Evolutionary conservation across 2,888 invertebrate species (phyloP), one percentile per base, ranked within the genome.

Genomic region (Agrochola litura): DNA sequence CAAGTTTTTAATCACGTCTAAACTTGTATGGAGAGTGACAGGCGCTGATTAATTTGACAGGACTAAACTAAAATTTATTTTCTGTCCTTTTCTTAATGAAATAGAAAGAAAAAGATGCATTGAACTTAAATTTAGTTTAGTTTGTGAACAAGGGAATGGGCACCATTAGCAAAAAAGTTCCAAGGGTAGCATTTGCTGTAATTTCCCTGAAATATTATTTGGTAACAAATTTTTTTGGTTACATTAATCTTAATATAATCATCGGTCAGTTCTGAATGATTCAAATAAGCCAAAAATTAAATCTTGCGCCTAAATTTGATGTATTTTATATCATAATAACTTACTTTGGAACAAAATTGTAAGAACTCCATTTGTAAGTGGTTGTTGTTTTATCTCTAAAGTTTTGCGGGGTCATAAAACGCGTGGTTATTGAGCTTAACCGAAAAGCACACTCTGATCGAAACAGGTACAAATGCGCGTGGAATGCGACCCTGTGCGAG

Each of bases 401-500:
- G 6, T 37, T 58, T n/a, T n/a, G 22, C 8, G 30, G 9, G 25
- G 12, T 61, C 8, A 19, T 56, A 25, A 70, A 41, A 54, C 16
- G 1, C 43, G 22, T 58, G 16, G 30, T 54, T 52, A 69, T 73
- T 66, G 22, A 84, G 56, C 52, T 70, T 84, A 41, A 30, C 1
- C 12, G 9, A 30, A 64, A 56, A 60, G 25, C 66, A 56, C 14
- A 67, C n/a, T 22, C 10, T 41, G 6, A 41, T 43, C 46, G 30
- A 75, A 81, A 85, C 82, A 63, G 74, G 74, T 85, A 82, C 65
- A 25, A 37, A n/a, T 46, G 6, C 22, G 12, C n/a, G 30, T 82
- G 71, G 82, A 95, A 90, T 96, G 77, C 95, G 93, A 90, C 92
- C 92, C 96, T 93, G 95, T 80, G 83, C 92, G 93, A 94, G 96